A percentile compares a stretch with the other conserved stretches of the same genome.
Evolutionary conservation across 2,888 invertebrate species (phyloP).

Genomic region (Caenorhabditis sp.): DNA sequence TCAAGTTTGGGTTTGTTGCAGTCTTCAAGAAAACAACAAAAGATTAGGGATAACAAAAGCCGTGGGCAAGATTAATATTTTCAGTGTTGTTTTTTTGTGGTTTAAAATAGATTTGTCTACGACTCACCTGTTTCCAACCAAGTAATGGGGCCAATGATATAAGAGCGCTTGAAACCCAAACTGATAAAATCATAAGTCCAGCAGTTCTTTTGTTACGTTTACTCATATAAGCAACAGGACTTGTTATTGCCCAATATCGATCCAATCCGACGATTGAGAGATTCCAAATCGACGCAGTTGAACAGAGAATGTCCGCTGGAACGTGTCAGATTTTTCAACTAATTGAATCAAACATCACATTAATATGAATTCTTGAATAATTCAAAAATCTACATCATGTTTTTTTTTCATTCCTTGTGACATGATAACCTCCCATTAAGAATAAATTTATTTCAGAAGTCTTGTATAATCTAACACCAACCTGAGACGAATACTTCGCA

Average conservation of each 20-base stretch:
- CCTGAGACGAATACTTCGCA: conserved; percentile 73
- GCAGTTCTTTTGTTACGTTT: conserved; percentile 70
- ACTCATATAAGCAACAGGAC: conserved; percentile 73
- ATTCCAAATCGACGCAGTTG: conserved; percentile 74
- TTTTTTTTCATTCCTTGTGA: too few relatives aligned
- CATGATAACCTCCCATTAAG: too few relatives aligned
- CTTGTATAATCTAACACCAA: conserved; percentile 14
- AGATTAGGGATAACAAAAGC: conserved; percentile 1
- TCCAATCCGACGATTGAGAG: conserved; percentile 74
- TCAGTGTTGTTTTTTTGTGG: conserved; percentile 4
- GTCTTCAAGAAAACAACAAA: conserved; percentile 37
- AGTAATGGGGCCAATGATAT: conserved; percentile 74
- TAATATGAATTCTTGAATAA: neutral
- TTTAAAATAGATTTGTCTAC: neutral
- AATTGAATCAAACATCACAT: neutral
- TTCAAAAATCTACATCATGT: neutral
- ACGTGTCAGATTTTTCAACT: neutral
- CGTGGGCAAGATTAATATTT: neutral
- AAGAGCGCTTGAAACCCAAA: conserved; percentile 73
- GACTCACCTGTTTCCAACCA: conserved; percentile 72
- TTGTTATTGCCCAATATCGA: conserved; percentile 71
- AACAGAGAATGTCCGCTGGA: conserved; percentile 73
- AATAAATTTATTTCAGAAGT: too few relatives aligned
- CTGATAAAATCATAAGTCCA: conserved; percentile 72
- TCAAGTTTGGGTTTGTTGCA: conserved; percentile 43